Evolutionary conservation across 2,888 invertebrate genomes (phyloP).

Genomic region (Oxycera nigricornis): DNA sequence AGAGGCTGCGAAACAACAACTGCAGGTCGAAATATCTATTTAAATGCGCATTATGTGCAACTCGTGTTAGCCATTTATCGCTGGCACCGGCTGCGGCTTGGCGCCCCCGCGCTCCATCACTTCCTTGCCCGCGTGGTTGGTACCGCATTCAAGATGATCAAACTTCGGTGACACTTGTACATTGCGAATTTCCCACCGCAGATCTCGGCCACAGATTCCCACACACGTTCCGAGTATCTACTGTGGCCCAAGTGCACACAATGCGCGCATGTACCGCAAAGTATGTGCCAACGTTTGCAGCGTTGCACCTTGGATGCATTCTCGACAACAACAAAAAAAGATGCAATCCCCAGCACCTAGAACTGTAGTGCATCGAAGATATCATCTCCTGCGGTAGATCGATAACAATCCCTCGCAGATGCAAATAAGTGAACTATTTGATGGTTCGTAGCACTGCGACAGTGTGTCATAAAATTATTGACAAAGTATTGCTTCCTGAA

Average conservation of each 20-base stretch:
- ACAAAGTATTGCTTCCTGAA: too few relatives aligned
- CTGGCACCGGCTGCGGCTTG: not conserved
- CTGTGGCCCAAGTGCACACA: not conserved
- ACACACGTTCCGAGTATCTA: slow-evolving; percentile 19
- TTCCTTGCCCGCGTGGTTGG: not conserved
- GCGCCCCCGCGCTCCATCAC: slow-evolving; percentile 3
- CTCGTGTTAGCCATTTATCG: slow-evolving; percentile 37
- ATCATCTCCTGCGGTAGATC: slow-evolving; percentile 17
- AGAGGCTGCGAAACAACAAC: not conserved
- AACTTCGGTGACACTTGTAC: slow-evolving; percentile 39
- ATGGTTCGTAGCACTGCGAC: not conserved
- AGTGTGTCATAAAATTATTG: not conserved
- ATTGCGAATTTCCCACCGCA: slow-evolving; percentile 40
- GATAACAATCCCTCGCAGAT: slow-evolving; percentile 29
- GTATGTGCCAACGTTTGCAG: not conserved
- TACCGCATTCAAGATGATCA: not conserved
- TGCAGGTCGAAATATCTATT: not conserved
- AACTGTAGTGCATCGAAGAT: slow-evolving; percentile 17
- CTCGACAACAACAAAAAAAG: slow-evolving; percentile 15
- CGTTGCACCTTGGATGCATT: slow-evolving; percentile 12
- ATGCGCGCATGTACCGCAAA: slow-evolving; percentile 26
- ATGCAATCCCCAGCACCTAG: not conserved
- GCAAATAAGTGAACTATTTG: not conserved
- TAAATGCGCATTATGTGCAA: slow-evolving; percentile 33
- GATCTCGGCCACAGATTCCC: slow-evolving; percentile 32